These are phyloP conservation scores for Lepisosteus oculatus DNA, from an alignment of 2,113 vertebrate species.

Conservation along the genomic window DNA sequence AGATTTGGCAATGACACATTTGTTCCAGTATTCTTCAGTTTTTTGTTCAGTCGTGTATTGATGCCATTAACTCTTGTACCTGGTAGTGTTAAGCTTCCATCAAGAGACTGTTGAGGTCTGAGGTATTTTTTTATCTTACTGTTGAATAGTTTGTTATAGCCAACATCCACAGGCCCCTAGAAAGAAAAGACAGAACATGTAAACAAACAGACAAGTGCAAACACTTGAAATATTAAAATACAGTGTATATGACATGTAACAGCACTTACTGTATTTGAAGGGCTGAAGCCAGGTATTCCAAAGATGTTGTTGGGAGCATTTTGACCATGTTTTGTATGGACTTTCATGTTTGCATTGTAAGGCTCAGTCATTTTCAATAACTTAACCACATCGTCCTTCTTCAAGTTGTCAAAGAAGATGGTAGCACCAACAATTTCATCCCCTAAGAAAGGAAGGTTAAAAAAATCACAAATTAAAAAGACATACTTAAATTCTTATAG, in stretches of 20 bases:
- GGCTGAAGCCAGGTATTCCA: conserved; percentile 34
- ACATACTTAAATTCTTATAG: too few species aligned
- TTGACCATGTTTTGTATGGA: conserved; percentile 54
- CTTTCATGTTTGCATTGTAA: conserved; percentile 55
- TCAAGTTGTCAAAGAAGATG: conserved; percentile 57
- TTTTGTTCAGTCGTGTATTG: conserved; percentile 17
- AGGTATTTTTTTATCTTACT: conserved; percentile 63
- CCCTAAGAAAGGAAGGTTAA: conserved; percentile 40
- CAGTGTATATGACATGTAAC: neutral
- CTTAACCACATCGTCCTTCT: conserved; percentile 43
- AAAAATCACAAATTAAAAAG: conserved; percentile 1
- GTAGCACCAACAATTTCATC: conserved; percentile 60
- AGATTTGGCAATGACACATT: too few species aligned
- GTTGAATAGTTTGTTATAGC: conserved; percentile 65
- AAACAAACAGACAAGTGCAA: neutral
- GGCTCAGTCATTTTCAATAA: conserved; percentile 57
- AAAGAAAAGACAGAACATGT: conserved; percentile 11
- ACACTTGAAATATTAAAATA: neutral
- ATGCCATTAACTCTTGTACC: conserved; percentile 33
- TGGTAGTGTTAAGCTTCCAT: conserved; percentile 35
- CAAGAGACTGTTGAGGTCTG: conserved; percentile 28
- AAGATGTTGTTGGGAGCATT: conserved; percentile 26
- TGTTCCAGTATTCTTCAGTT: conserved; percentile 26
- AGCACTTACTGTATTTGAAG: conserved; percentile 46
- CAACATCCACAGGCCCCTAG: conserved; percentile 55